Conservation (phyloP, 2,113 vertebrate genomes). For the Trichechus manatus region DNA sequence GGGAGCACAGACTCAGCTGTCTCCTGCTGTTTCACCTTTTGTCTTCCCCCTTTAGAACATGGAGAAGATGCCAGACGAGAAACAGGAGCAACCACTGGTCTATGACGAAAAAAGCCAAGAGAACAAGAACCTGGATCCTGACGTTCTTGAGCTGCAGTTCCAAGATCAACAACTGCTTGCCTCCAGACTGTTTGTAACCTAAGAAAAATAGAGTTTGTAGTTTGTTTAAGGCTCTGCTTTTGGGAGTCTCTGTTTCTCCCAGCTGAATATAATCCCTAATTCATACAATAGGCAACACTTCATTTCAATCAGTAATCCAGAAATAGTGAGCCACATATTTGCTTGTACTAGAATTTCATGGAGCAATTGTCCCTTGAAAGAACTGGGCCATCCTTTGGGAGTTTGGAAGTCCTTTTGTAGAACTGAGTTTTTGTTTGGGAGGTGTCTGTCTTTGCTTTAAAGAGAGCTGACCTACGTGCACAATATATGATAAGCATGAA, state of each 20-base stretch:
- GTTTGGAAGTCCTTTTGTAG: slow-evolving; percentile 22
- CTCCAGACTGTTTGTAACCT: neutral
- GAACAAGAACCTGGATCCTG: neutral
- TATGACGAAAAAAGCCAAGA: neutral
- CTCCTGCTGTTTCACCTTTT: neutral
- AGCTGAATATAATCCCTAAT: neutral
- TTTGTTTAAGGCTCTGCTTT: neutral
- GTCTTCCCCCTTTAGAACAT: neutral
- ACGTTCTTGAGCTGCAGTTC: neutral
- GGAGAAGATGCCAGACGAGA: neutral
- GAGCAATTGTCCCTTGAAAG: slow-evolving; percentile 26
- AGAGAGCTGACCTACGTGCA: slow-evolving; percentile 10
- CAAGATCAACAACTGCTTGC: neutral
- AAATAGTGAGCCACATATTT: neutral
- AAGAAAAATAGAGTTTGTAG: neutral
- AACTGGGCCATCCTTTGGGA: neutral
- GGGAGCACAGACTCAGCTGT: neutral
- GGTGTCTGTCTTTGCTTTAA: slow-evolving; percentile 50
- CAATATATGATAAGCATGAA: slow-evolving; percentile 62
- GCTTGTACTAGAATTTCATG: neutral
- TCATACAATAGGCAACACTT: neutral
- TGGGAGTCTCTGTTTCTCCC: neutral
- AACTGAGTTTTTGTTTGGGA: slow-evolving; percentile 42
- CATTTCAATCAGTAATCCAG: slow-evolving; percentile 35
- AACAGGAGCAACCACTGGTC: neutral